Conservation (phyloP, 2,113 vertebrate species). For the Strix aluco region DNA sequence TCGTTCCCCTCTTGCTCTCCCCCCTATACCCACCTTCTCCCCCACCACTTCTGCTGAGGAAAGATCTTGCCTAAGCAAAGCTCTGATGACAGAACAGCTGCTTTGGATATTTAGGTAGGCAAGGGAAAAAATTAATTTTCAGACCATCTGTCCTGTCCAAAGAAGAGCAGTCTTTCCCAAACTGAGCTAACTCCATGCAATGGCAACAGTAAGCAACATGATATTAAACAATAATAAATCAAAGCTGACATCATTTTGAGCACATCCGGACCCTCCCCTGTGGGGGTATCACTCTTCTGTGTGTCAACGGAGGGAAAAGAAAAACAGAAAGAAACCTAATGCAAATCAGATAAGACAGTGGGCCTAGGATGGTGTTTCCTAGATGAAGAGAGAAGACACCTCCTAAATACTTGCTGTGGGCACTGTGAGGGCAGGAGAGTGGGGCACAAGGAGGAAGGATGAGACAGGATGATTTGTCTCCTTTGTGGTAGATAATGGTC, state of each 20-base stretch:
- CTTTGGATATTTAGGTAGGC: background rate
- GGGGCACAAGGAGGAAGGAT: background rate
- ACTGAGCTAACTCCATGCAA: background rate
- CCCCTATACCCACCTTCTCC: background rate
- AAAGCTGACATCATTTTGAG: conserved; percentile 41
- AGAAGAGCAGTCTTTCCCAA: conserved; percentile 10
- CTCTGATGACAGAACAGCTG: conserved; percentile 5
- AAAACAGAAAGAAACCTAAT: conserved; percentile 1
- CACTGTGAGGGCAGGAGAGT: background rate
- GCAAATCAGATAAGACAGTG: background rate
- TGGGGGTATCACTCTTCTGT: conserved; percentile 4
- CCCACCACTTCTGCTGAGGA: background rate
- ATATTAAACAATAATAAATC: conserved; percentile 57
- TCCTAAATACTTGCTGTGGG: background rate
- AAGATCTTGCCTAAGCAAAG: conserved; percentile 3
- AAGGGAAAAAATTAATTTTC: conserved; percentile 29
- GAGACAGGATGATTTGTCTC: background rate
- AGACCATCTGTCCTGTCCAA: background rate
- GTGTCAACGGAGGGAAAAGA: background rate
- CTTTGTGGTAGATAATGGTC: background rate
- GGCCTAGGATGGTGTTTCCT: background rate
- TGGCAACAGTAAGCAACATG: background rate
- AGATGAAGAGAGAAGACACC: background rate
- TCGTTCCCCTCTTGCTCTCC: background rate
- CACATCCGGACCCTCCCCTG: background rate